phyloP scores from a whole-genome alignment of 2,888 invertebrate genomes.

The Apoda limacodes region DNA sequence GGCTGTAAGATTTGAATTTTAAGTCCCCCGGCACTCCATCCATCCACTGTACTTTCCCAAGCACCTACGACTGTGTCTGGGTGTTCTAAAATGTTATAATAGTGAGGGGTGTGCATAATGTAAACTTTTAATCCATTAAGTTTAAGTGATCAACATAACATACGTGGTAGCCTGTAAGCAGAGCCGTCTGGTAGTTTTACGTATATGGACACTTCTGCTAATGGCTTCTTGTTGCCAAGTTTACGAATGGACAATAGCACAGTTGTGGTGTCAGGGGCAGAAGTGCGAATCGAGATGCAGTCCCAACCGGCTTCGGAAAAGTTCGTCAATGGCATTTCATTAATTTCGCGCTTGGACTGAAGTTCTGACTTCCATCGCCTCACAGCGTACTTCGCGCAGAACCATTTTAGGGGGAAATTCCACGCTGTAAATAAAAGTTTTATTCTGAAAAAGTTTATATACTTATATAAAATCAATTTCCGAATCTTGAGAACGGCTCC shows the following conservation, averaged over 20 bases:
- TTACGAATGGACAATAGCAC: conserved; percentile 66
- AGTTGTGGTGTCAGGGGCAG: conserved; percentile 67
- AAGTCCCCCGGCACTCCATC: conserved; percentile 72
- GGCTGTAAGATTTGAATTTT: conserved; percentile 73
- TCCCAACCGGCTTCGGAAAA: conserved; percentile 44
- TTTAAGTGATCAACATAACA: no score
- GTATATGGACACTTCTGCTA: conserved; percentile 68
- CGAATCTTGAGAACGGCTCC: no score
- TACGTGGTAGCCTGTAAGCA: conserved; percentile 39
- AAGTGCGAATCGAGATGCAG: conserved; percentile 56
- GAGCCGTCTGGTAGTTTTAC: conserved; percentile 52
- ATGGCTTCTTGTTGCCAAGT: conserved; percentile 42
- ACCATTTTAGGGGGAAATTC: conserved; percentile 54
- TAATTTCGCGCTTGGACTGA: conserved; percentile 21
- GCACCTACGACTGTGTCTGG: conserved; percentile 24
- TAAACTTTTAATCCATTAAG: no score
- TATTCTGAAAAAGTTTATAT: no score
- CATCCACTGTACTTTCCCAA: conserved; percentile 34
- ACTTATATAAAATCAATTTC: no score
- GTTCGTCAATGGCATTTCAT: conserved; percentile 32
- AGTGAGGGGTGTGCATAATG: background rate
- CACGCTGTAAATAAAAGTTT: conserved; percentile 44
- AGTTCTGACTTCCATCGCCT: conserved; percentile 41
- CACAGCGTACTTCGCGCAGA: conserved; percentile 46
- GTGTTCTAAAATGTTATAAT: background rate